A percentile compares a stretch with the other conserved stretches of the same genome.
Conservation (phyloP, 2,113 vertebrate genomes). For the Pyrgilauda ruficollis region DNA sequence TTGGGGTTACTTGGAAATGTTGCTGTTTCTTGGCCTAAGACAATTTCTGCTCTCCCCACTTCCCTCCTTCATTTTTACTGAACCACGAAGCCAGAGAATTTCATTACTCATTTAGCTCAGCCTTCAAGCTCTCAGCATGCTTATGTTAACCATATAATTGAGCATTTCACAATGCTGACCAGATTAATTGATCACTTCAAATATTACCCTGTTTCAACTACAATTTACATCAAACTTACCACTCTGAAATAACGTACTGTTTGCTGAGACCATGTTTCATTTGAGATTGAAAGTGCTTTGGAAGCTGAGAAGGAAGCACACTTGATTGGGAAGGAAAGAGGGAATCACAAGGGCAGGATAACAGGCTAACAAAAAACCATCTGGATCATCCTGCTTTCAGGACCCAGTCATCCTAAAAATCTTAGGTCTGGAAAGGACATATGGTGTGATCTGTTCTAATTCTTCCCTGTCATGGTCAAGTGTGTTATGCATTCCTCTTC, state of each 20-base stretch:
- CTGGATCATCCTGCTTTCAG: background rate
- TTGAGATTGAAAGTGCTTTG: background rate
- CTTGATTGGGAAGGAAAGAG: background rate
- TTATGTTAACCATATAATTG: background rate
- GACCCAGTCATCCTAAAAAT: background rate
- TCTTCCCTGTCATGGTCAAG: background rate
- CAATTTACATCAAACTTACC: background rate
- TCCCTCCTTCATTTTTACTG: background rate
- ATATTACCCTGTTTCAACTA: background rate
- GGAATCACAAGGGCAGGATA: background rate
- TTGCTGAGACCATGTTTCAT: background rate
- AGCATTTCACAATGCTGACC: background rate
- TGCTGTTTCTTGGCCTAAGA: background rate
- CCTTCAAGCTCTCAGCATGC: background rate
- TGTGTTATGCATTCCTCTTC: constrained; percentile 6
- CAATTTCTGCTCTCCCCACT: background rate
- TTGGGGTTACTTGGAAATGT: background rate
- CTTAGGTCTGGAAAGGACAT: background rate
- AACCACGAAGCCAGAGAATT: background rate
- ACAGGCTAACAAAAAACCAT: background rate
- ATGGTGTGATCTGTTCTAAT: background rate
- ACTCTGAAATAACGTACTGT: background rate
- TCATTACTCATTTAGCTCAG: background rate
- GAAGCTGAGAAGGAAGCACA: background rate
- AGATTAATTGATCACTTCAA: constrained; percentile 10